These are phyloP conservation scores for Chrysodeixis includens DNA, from an alignment of 2,888 invertebrate species.

Conservation along the genomic window DNA sequence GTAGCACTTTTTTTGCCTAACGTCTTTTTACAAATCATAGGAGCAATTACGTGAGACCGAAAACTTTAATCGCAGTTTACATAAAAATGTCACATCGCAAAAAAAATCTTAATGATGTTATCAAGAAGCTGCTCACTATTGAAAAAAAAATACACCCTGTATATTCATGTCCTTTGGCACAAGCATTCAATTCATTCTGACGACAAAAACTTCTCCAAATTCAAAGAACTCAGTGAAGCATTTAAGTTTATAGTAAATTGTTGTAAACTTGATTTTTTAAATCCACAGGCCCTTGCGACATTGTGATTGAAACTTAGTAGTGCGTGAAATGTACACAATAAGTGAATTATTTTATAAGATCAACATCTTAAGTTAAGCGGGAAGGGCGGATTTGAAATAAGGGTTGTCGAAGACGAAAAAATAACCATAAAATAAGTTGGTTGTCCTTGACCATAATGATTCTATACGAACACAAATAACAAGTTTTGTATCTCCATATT, in stretches of 20 bases:
- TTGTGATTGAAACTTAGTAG: slow-evolving; percentile 69
- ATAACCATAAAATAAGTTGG: background rate
- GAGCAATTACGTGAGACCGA: background rate
- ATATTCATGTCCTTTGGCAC: slow-evolving; percentile 14
- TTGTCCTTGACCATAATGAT: too few relatives aligned
- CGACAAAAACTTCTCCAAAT: slow-evolving; percentile 41
- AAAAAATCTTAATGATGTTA: slow-evolving; percentile 18
- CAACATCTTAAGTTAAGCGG: slow-evolving; percentile 61
- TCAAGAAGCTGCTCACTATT: slow-evolving; percentile 23
- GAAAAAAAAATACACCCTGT: slow-evolving; percentile 46
- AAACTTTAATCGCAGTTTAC: background rate
- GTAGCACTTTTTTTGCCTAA: background rate
- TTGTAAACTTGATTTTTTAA: slow-evolving; percentile 55
- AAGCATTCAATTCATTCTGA: slow-evolving; percentile 47
- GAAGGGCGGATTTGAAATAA: slow-evolving; percentile 16
- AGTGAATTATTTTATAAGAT: slow-evolving; percentile 59
- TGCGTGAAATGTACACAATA: slow-evolving; percentile 75
- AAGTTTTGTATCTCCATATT: too few relatives aligned
- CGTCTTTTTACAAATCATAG: background rate
- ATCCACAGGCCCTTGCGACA: slow-evolving; percentile 53
- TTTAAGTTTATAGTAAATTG: slow-evolving; percentile 45
- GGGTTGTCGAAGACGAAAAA: slow-evolving; percentile 13
- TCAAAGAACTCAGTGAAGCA: slow-evolving; percentile 32
- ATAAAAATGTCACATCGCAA: background rate
- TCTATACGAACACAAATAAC: too few relatives aligned